Evolutionary conservation across 2,797 vertebrate species (phyloP).

Genomic region (Setipinna tenuifilis): DNA sequence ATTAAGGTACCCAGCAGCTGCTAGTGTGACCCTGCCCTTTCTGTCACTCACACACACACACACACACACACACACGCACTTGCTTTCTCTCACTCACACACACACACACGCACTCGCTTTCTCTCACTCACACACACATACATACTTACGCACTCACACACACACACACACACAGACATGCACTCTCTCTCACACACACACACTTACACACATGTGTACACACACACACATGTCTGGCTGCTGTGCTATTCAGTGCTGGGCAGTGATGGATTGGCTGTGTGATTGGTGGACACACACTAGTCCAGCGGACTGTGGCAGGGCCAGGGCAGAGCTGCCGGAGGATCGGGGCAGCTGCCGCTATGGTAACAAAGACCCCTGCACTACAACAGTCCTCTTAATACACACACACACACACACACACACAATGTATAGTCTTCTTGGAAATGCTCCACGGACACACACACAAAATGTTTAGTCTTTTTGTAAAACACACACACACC

Average conservation of each 20-base stretch:
- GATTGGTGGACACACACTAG: slow-evolving; percentile 60
- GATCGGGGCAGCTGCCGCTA: slow-evolving; percentile 56
- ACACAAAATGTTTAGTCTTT: background rate
- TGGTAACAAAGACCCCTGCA: slow-evolving; percentile 49
- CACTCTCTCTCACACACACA: no score
- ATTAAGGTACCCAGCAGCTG: slow-evolving; percentile 64
- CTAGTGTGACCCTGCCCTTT: slow-evolving; percentile 46
- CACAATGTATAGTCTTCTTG: background rate
- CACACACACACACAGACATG: no score
- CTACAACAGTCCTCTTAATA: background rate
- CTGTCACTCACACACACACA: slow-evolving; percentile 43
- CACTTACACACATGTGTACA: no score
- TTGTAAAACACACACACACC: background rate
- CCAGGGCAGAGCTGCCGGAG: background rate
- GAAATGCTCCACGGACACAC: background rate
- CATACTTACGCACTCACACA: no score
- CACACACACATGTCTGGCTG: slow-evolving; percentile 52
- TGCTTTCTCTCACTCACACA: slow-evolving; percentile 30
- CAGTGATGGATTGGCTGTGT: slow-evolving; percentile 62
- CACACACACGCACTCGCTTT: background rate
- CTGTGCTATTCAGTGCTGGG: slow-evolving; percentile 58
- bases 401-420: slow-evolving; percentile 18
- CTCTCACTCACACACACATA: slow-evolving; percentile 26
- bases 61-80: slow-evolving; percentile 26
- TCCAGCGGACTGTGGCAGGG: background rate